Percentiles rank a stretch among this genome's conserved stretches.
phyloP scores from a whole-genome alignment of 2,797 vertebrate species.

The Phalanger gymnotis region DNA sequence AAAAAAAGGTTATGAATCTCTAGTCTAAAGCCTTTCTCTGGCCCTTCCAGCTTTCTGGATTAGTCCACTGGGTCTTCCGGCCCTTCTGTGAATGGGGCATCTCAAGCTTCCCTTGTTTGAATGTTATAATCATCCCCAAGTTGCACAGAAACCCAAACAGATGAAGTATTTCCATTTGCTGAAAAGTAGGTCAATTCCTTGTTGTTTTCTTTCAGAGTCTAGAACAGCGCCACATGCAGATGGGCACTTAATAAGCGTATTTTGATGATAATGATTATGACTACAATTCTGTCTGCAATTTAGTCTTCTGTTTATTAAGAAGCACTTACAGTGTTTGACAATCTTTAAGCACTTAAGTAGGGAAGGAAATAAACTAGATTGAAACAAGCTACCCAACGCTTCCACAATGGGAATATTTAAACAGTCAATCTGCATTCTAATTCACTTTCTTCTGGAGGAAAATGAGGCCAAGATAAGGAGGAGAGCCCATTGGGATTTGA shows the following conservation, averaged over 20 bases:
- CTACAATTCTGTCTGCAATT: slow-evolving; percentile 11
- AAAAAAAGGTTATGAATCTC: not conserved
- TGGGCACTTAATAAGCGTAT: not conserved
- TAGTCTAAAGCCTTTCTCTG: not conserved
- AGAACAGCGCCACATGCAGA: not conserved
- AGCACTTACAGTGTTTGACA: slow-evolving; percentile 38
- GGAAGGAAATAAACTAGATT: slow-evolving; percentile 35
- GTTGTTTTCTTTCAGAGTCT: not conserved
- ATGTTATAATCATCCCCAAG: not conserved
- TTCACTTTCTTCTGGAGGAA: not conserved
- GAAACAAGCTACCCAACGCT: not conserved
- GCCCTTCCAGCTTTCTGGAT: not conserved
- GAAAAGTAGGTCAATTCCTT: slow-evolving; percentile 34
- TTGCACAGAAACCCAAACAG: not conserved
- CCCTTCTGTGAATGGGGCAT: not conserved
- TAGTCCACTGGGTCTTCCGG: not conserved
- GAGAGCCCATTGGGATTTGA: not conserved
- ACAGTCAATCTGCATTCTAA: not conserved
- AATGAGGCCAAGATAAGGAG: not conserved
- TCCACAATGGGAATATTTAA: not conserved
- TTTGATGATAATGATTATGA: not conserved
- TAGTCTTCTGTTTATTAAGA: slow-evolving; percentile 61
- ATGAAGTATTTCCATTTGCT: not conserved
- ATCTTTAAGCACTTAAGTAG: slow-evolving; percentile 50
- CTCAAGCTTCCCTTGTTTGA: not conserved